Evolutionary conservation across 2,797 vertebrate species (phyloP), one percentile per base, ranked within the genome.

Genomic region (Scarus forsteni): DNA sequence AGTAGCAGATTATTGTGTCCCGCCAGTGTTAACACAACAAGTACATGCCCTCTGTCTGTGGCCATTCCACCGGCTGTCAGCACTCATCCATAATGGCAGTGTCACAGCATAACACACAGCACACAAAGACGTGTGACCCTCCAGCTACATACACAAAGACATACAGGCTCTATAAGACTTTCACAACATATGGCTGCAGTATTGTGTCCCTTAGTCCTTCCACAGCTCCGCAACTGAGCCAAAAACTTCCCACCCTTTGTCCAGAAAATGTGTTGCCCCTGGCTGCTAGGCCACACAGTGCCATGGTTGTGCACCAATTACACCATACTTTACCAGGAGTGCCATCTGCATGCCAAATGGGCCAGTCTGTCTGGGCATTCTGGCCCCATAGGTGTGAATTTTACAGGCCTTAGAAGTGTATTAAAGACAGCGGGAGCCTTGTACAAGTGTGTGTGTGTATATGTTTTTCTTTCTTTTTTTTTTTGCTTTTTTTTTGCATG

Each of bases 1-100:
- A 96, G 96, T 93, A 95, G 94, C 95, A 93, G 90, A 94, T 96
- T 96, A 95, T 90, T 95, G 90, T 95, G 94, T 93, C 87, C 94
- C 92, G 92, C 93, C 92, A 95, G 93, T 94, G 93, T 91, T 93
- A 95, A 88, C 94, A 87, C 91, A 94, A 91, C 93, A 93, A 95
- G 93, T 94, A 95, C 94, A 90, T 94, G 89, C 92, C 91, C 92
- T 94, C 93, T 89, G 92, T 95, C 94, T 90, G 88, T 91, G 89
- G 92, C 93, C 93, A 92, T 92, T 93, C 92, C 93, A 94, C 94
- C 93, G 92, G 93, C 93, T 94, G 94, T 94, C 94, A 94, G 89
- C 93, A 90, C 91, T 92, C 93, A 94, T 94, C 92, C 93, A 93
- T 93, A 94, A 93, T 94, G 89, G 89, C 86, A 81, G 88, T 92